Conservation (phyloP, 2,797 vertebrate species). For the Danio tinwini region DNA sequence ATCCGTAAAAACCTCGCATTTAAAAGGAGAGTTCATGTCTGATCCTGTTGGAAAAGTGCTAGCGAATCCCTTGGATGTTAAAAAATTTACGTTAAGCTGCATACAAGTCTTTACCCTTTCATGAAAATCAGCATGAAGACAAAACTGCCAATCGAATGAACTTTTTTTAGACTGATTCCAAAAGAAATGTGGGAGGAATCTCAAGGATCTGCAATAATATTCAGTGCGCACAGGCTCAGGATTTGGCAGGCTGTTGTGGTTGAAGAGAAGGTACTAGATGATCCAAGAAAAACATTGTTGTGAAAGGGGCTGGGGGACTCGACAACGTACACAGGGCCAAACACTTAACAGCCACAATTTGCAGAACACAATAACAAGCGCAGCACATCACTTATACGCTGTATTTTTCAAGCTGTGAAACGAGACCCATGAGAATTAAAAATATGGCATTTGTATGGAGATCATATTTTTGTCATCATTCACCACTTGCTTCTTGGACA, state of each 20-base stretch:
- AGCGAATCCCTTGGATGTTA: not conserved
- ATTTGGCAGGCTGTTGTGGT: slow-evolving; percentile 28
- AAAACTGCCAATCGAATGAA: slow-evolving; percentile 46
- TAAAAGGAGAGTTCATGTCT: not conserved
- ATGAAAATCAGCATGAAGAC: slow-evolving; percentile 15
- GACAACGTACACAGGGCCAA: slow-evolving; percentile 30
- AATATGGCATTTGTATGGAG: slow-evolving; percentile 37
- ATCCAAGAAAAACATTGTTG: slow-evolving; percentile 47
- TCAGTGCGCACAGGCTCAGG: slow-evolving; percentile 47
- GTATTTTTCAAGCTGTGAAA: slow-evolving; percentile 26
- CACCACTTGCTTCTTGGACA: slow-evolving; percentile 21
- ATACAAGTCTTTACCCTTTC: not conserved
- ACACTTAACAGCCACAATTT: slow-evolving; percentile 40
- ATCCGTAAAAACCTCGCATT: not conserved
- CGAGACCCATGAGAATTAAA: slow-evolving; percentile 9
- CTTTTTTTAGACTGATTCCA: slow-evolving; percentile 45
- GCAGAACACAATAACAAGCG: slow-evolving; percentile 8
- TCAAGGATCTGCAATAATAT: slow-evolving; percentile 51
- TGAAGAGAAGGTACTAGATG: slow-evolving; percentile 36
- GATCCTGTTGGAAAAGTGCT: slow-evolving; percentile 1
- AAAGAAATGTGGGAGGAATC: slow-evolving; percentile 44
- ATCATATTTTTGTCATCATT: slow-evolving; percentile 30
- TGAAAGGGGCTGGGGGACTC: slow-evolving; percentile 42
- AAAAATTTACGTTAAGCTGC: not conserved
- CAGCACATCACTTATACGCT: slow-evolving; percentile 15